Conservation (phyloP, 2,888 invertebrate species). For the Agriopis aurantiaria region DNA sequence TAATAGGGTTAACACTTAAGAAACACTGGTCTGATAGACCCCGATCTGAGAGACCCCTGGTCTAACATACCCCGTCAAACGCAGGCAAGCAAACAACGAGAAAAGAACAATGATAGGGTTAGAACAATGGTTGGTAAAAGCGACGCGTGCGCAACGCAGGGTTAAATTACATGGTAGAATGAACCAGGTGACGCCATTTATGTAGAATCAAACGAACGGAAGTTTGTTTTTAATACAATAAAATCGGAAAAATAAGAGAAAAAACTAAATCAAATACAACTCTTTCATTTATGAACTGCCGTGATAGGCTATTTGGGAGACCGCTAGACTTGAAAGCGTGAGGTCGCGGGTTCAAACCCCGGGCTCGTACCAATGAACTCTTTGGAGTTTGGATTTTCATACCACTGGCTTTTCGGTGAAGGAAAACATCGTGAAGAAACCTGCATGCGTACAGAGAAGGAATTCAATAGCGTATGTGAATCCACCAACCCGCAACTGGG, state of each 20-base stretch:
- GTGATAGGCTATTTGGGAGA: too few relatives aligned
- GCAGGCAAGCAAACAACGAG: slow-evolving; percentile 24
- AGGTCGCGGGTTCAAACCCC: too few relatives aligned
- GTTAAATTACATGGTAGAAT: slow-evolving; percentile 21
- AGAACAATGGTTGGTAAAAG: slow-evolving; percentile 28
- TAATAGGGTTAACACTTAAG: slow-evolving; percentile 23
- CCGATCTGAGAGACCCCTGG: slow-evolving; percentile 5
- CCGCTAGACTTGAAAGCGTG: too few relatives aligned
- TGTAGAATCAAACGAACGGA: slow-evolving; percentile 16
- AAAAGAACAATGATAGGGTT: slow-evolving; percentile 42
- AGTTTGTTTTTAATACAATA: slow-evolving; percentile 1
- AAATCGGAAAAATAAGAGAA: neutral
- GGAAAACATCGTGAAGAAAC: too few relatives aligned
- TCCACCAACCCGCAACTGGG: too few relatives aligned
- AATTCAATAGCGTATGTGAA: too few relatives aligned
- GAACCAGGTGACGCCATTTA: slow-evolving; percentile 28
- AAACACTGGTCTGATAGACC: slow-evolving; percentile 11
- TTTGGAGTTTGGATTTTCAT: too few relatives aligned
- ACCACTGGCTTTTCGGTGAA: too few relatives aligned
- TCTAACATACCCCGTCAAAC: slow-evolving; percentile 20
- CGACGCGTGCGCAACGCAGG: slow-evolving; percentile 39
- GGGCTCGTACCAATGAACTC: too few relatives aligned
- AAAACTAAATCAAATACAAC: neutral
- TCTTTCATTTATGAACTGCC: too few relatives aligned
- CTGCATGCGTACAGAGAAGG: too few relatives aligned